A percentile compares a stretch with the other conserved stretches of the same genome.
These are phyloP conservation scores for Drosophila cracens DNA, from an alignment of 2,888 invertebrate genomes.

Conservation along the genomic window DNA sequence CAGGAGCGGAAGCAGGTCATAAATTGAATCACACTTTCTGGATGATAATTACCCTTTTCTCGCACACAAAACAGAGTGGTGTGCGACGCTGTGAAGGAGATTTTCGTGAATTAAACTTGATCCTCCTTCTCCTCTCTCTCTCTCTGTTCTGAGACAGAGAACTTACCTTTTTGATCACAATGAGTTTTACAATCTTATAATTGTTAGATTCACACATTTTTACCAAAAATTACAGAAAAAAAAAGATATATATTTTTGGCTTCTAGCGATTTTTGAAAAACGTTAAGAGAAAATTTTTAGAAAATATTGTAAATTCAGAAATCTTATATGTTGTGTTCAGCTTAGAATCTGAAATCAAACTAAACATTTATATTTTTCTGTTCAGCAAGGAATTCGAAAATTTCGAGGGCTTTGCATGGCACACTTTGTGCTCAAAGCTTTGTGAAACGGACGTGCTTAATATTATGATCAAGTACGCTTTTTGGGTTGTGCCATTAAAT, in stretches of 20 bases:
- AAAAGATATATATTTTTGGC: no score
- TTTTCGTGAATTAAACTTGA: not conserved
- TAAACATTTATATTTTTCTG: not conserved
- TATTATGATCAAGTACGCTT: not conserved
- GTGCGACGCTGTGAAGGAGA: not conserved
- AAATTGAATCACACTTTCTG: no score
- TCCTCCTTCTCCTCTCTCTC: not conserved
- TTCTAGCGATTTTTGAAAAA: no score
- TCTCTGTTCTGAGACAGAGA: not conserved
- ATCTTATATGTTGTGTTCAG: not conserved
- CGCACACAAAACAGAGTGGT: fast-evolving
- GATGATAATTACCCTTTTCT: no score
- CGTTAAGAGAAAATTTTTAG: not conserved
- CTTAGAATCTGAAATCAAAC: not conserved
- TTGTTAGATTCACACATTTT: fast-evolving
- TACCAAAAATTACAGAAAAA: fast-evolving
- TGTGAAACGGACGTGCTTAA: not conserved
- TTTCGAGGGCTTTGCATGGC: no score
- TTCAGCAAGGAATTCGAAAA: not conserved
- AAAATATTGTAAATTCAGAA: not conserved
- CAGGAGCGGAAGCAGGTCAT: no score
- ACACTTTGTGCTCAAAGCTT: no score
- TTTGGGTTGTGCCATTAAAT: not conserved
- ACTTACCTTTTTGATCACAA: no score
- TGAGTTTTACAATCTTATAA: fast-evolving